Evolutionary conservation across 2,888 invertebrate species (phyloP), one percentile per base, ranked within the genome.

Genomic region (Stomorhina lunata): DNA sequence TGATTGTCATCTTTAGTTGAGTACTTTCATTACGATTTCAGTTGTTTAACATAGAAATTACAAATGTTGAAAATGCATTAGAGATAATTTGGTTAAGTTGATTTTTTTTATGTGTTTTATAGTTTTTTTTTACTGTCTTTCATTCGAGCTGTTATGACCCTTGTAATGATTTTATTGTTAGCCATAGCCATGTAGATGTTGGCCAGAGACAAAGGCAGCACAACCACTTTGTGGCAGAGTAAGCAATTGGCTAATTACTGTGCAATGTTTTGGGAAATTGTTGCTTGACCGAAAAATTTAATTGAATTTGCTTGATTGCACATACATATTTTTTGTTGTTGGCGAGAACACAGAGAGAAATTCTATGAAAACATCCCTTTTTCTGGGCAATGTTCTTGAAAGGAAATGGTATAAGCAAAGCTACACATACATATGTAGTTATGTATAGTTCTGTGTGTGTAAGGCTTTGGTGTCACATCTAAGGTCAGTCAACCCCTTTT

Each of bases 261-360:
- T 88, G 86, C 86, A 89, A 87, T 87, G 86, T 87, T n/a, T 89
- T 87, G 87, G 86, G 84, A 86, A 88, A 86, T 88, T 89, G 89
- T 85, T 88, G 89, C 86, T 81, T 84, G 86, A 85, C 82, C 87
- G 84, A 85, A 81, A 84, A 84, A 83, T 86, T 86, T 88, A 89
- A 89, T 89, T 89, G 87, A 89, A 89, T 89, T 89, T 86, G 86
- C 73, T 73, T 63, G 66, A 73, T 25, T 79, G 66, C 59, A 76
- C 53, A 50, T 61, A 69, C n/a, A n/a, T n/a, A n/a, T n/a, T 55
- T 81, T 73, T 61, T 55, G 45, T 37, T n/a, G n/a, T n/a, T n/a
- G n/a, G 22, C 12, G 6, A 63, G 25, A 61, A 32, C 15, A 57
- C 27, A 57, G 53, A 53, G 65, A 50, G 29, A 34, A 37, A 34